Percentiles rank a stretch among this genome's conserved stretches.
These are phyloP conservation scores for Mesocentrotus franciscanus DNA, from an alignment of 53 echinoderm and acorn worm species.

Conservation along the genomic window DNA sequence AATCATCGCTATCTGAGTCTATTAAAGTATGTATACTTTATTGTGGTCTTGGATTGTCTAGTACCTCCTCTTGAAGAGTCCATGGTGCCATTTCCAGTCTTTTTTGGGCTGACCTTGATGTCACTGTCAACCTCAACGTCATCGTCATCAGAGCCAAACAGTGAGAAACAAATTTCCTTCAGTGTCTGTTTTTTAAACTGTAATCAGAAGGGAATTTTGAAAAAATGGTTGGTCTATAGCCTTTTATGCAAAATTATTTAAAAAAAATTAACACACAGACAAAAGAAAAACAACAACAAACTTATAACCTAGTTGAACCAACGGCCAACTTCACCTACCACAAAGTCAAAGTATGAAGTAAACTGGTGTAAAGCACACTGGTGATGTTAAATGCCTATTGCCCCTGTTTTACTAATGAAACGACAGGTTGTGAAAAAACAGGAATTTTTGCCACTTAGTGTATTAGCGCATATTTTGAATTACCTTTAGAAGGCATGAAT, in stretches of 20 bases:
- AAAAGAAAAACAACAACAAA: no score
- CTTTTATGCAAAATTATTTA: neutral
- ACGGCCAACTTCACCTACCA: no score
- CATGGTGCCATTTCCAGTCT: constrained; percentile 5
- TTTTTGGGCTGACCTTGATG: no score
- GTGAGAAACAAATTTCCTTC: constrained; percentile 45
- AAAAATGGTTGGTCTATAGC: neutral
- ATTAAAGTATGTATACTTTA: constrained; percentile 54
- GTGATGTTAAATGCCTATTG: no score
- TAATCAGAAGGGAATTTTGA: neutral
- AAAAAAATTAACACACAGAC: neutral
- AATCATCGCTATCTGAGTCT: constrained; percentile 43
- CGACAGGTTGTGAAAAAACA: no score
- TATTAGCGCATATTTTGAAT: no score
- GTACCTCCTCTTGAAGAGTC: neutral
- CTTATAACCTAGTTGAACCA: no score
- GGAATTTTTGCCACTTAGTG: no score
- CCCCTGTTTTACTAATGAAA: no score
- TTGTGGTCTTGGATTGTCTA: constrained; percentile 30
- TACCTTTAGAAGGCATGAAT: no score
- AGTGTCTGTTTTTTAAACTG: constrained; percentile 47
- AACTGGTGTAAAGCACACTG: no score
- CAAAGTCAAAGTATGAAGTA: no score
- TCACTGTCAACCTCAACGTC: neutral
- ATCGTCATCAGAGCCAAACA: constrained; percentile 56